Base-by-base conservation (phyloP, 2,888 invertebrate genomes). In the Acanthopleura granulata region DNA sequence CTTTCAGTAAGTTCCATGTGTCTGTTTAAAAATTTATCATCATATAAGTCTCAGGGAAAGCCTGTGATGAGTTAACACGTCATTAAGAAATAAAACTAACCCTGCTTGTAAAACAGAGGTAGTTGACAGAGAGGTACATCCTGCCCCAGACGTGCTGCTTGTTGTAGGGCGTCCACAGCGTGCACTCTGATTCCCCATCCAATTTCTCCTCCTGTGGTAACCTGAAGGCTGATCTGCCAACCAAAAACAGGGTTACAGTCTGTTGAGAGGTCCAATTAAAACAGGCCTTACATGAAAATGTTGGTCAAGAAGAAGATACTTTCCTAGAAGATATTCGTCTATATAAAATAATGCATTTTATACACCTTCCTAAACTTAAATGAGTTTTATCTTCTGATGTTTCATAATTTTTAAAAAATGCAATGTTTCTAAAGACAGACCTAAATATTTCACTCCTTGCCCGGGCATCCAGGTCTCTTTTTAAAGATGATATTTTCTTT, bases 91-190 rank as follows among this genome's bases (percentile, higher is more conserved):
- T 29, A 0, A 11, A 15, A 82, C 85, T 78, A 75, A 98, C 97
- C 92, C 96, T 94, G 91, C 98, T 98, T 88, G 96, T 95, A 90
- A 98, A 99, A 90, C 99, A 99, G 85, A 98, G 93, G 90, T 97
- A 99, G 92, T 96, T 97, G 87, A 95, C 95, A 0, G 98, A 98
- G 72, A 99, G 92, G 90, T 95, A 99, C 85, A 99, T 92, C 81
- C 94, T 93, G 22, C 99, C 99, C 92, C 94, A 93, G 75, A 95
- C 95, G 88, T 96, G 95, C 81, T 94, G 94, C 89, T 97, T 97
- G 88, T 97, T 96, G 89, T 96, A 99, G 0, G 98, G 98, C 0
- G 98, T 97, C 95, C 97, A 97, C 74, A 99, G 91, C 15, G 95
- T 94, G 87, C 97, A 96, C 86, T 96, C 96, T 74, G 96, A 89